These are phyloP conservation scores for Mobula hypostoma DNA, from an alignment of 2,113 vertebrate species.

Conservation along the genomic window DNA sequence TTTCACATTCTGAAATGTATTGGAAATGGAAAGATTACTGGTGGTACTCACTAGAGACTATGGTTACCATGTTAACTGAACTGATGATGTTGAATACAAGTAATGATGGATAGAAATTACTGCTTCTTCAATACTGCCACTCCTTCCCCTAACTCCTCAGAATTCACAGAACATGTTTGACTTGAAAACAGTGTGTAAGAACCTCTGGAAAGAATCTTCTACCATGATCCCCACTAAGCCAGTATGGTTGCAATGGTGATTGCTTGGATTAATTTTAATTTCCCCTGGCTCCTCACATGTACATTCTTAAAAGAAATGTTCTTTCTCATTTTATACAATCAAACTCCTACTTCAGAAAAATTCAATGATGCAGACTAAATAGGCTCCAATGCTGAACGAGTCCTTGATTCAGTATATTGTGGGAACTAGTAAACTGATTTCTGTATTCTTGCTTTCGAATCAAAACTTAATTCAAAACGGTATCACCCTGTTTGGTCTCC, in stretches of 20 bases:
- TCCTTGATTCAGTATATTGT: background rate
- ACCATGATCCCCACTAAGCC: background rate
- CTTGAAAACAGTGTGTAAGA: background rate
- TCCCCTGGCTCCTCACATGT: background rate
- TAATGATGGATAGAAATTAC: background rate
- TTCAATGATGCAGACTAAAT: background rate
- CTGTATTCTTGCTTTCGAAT: slow-evolving; percentile 19
- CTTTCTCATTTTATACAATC: background rate
- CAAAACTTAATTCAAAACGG: background rate
- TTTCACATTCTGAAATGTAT: background rate
- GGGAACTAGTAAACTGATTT: background rate
- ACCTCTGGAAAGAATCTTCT: background rate
- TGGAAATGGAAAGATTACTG: background rate
- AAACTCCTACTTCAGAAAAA: slow-evolving; percentile 5
- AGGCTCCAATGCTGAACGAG: too few species aligned
- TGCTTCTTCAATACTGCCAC: background rate
- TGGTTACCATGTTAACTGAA: background rate
- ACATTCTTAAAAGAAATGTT: background rate
- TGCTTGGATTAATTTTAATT: background rate
- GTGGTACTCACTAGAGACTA: background rate
- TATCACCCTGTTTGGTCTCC: background rate
- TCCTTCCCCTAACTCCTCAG: background rate
- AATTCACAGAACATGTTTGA: background rate
- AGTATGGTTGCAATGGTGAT: background rate
- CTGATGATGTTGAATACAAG: background rate